phyloP scores from a whole-genome alignment of 2,113 vertebrate genomes.

The Elaphurus davidianus region DNA sequence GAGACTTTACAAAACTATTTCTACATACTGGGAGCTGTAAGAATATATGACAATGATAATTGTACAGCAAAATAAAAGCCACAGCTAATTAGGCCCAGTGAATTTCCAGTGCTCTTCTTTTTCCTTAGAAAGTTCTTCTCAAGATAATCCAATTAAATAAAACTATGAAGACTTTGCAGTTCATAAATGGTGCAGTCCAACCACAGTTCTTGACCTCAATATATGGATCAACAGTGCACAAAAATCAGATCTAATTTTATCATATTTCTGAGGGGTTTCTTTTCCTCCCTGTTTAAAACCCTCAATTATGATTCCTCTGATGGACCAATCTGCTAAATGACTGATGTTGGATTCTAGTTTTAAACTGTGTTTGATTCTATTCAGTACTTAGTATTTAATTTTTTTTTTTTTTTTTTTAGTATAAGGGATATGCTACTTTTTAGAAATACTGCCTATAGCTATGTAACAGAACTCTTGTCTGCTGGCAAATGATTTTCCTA shows the following conservation, averaged over 20 bases:
- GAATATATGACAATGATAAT: neutral
- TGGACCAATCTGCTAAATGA: neutral
- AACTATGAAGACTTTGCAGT: neutral
- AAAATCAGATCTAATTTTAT: neutral
- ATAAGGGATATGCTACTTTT: neutral
- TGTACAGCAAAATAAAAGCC: neutral
- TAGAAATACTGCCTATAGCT: neutral
- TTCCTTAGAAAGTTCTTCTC: conserved; percentile 26
- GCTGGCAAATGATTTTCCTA: neutral
- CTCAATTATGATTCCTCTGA: neutral
- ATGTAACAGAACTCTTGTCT: neutral
- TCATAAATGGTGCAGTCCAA: neutral
- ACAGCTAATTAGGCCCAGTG: neutral
- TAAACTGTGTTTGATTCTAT: neutral
- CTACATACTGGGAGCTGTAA: neutral
- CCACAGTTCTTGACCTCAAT: neutral
- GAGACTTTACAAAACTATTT: neutral
- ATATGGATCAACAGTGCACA: neutral
- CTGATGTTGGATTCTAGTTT: neutral
- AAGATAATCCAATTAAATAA: neutral
- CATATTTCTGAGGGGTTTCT: neutral
- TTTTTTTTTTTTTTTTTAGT: neutral
- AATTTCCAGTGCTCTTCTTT: neutral
- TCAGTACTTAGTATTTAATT: neutral
- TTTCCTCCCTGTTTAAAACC: neutral